Percentiles rank a stretch among this genome's conserved stretches.
Conservation (phyloP, 2,888 invertebrate species). For the Drosophila anomalata region DNA sequence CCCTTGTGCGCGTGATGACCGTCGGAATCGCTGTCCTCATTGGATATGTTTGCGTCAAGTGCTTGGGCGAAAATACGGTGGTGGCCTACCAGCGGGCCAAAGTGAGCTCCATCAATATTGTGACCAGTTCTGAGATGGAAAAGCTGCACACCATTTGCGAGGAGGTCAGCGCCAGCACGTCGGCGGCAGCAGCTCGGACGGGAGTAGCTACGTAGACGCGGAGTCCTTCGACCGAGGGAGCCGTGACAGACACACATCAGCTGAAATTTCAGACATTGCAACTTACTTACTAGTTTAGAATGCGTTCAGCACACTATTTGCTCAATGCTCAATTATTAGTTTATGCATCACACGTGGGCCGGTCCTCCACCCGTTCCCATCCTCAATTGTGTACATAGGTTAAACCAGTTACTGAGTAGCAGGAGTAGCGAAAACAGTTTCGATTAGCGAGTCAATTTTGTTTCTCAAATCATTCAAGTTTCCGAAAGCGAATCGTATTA, state of each 20-base stretch:
- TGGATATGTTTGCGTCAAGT: slow-evolving; percentile 94
- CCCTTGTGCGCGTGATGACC: slow-evolving; percentile 91
- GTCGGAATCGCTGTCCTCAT: slow-evolving; percentile 92
- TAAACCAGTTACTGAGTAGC: slow-evolving; percentile 27
- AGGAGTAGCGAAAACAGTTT: slow-evolving; percentile 40
- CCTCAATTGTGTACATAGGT: slow-evolving; percentile 65
- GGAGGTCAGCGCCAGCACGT: slow-evolving; percentile 77
- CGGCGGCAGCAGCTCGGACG: slow-evolving; percentile 46
- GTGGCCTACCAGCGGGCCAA: slow-evolving; percentile 96
- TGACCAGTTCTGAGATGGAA: slow-evolving; percentile 83
- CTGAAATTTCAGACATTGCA: slow-evolving; percentile 50
- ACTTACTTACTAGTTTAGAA: slow-evolving; percentile 48
- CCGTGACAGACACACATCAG: slow-evolving; percentile 44
- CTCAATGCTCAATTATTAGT: slow-evolving; percentile 62
- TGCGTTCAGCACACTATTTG: slow-evolving; percentile 66
- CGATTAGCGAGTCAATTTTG: slow-evolving; percentile 69
- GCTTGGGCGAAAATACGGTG: slow-evolving; percentile 93
- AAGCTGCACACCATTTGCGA: slow-evolving; percentile 83
- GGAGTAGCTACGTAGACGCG: slow-evolving; percentile 51
- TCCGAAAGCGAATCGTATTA: slow-evolving; percentile 66
- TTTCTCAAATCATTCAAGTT: slow-evolving; percentile 66
- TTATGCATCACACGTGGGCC: slow-evolving; percentile 20
- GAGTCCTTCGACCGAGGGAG: slow-evolving; percentile 11
- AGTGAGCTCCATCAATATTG: slow-evolving; percentile 93
- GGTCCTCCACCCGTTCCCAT: slow-evolving; percentile 9